Percentiles rank a stretch among this genome's conserved stretches.
phyloP scores from a whole-genome alignment of 2,888 invertebrate species.

The Phrixothrix hirtus region DNA sequence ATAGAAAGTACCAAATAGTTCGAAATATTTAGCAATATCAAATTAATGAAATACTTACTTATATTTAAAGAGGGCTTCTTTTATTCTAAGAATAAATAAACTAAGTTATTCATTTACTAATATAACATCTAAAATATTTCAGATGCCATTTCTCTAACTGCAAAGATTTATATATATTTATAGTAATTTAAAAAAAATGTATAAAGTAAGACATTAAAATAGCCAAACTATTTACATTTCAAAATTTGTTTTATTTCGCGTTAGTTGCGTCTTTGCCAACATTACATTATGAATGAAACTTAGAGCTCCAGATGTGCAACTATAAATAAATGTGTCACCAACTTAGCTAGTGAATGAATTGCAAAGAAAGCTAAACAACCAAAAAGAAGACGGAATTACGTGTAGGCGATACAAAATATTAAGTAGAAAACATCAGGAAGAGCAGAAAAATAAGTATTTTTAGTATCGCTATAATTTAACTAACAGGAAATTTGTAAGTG shows the following conservation, averaged over 20 bases:
- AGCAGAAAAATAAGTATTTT: background rate
- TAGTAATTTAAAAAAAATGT: too few relatives aligned
- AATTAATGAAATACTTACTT: too few relatives aligned
- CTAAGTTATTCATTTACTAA: too few relatives aligned
- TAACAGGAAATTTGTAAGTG: background rate
- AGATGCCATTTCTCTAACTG: too few relatives aligned
- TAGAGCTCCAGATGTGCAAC: slow-evolving; percentile 23
- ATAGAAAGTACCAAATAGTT: too few relatives aligned
- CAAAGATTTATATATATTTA: too few relatives aligned
- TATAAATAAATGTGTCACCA: slow-evolving; percentile 28
- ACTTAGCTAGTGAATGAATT: slow-evolving; percentile 22
- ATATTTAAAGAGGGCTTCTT: too few relatives aligned
- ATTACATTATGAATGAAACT: slow-evolving; percentile 28
- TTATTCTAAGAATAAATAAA: too few relatives aligned
- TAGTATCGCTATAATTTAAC: background rate
- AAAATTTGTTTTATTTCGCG: slow-evolving; percentile 8
- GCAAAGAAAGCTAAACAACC: slow-evolving; percentile 16
- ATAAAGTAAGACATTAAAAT: too few relatives aligned
- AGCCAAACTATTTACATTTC: too few relatives aligned
- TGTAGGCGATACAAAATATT: slow-evolving; percentile 17
- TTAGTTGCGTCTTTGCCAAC: slow-evolving; percentile 13
- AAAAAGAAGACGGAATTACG: slow-evolving; percentile 15
- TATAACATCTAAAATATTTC: too few relatives aligned
- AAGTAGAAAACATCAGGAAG: background rate
- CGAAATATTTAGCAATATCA: too few relatives aligned